A percentile compares a stretch with the other conserved stretches of the same genome.
Evolutionary conservation across 2,888 invertebrate genomes (phyloP).

Genomic region (Pollenia amentaria): DNA sequence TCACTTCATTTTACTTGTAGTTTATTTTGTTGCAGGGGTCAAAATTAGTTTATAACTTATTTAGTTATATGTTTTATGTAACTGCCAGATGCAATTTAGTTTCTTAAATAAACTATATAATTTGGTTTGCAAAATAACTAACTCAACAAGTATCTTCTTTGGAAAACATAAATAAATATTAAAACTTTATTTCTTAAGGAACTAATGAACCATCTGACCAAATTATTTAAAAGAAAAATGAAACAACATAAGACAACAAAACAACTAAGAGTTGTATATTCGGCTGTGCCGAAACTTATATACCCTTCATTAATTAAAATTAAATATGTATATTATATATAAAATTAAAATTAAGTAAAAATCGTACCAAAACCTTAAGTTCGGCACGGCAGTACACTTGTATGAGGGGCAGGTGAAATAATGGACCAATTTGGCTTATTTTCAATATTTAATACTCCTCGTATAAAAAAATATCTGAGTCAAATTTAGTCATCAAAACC

Average conservation of each 20-base stretch:
- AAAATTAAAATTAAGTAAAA: too few relatives aligned
- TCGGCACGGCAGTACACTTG: too few relatives aligned
- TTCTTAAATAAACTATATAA: slow-evolving; percentile 28
- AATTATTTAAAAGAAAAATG: background rate
- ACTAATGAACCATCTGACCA: background rate
- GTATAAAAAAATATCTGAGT: too few relatives aligned
- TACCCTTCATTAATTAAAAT: too few relatives aligned
- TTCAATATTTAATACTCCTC: too few relatives aligned
- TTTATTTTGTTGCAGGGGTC: background rate
- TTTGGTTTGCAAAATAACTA: slow-evolving; percentile 28
- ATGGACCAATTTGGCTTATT: too few relatives aligned
- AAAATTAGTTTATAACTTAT: slow-evolving; percentile 18
- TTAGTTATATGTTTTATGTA: background rate
- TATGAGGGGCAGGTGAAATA: too few relatives aligned
- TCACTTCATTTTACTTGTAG: background rate
- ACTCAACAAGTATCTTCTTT: background rate
- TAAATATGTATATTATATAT: too few relatives aligned
- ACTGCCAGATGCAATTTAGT: slow-evolving; percentile 26
- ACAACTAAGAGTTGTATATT: background rate
- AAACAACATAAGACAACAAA: slow-evolving; percentile 14
- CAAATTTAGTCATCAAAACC: too few relatives aligned
- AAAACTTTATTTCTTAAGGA: background rate
- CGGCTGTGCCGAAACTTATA: too few relatives aligned
- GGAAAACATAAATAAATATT: background rate
- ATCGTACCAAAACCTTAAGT: too few relatives aligned